A percentile compares a stretch with the other conserved stretches of the same genome.
These are phyloP conservation scores for Temnothorax nylanderi DNA, from an alignment of 1,140 invertebrate genomes.

Conservation along the genomic window DNA sequence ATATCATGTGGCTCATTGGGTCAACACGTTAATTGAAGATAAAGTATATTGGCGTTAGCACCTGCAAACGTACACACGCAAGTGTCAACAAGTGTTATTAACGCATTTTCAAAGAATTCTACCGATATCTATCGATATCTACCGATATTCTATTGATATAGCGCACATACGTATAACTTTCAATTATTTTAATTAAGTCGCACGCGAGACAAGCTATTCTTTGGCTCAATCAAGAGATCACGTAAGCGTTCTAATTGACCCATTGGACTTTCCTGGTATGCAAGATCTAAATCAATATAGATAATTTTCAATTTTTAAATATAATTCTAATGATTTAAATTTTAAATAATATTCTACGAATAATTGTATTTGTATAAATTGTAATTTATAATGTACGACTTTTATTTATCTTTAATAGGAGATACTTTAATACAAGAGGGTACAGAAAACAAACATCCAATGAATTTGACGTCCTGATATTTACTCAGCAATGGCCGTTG, in stretches of 20 bases:
- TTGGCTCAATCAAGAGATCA: background rate
- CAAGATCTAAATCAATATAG: background rate
- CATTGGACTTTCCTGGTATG: background rate
- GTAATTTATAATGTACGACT: background rate
- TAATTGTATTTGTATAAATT: background rate
- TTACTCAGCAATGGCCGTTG: slow-evolving; percentile 93
- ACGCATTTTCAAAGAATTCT: background rate
- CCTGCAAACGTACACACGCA: background rate
- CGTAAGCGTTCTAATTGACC: no score
- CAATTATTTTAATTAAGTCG: background rate
- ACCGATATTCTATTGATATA: background rate
- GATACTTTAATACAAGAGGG: no score
- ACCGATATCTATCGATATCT: background rate
- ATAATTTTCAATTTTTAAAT: background rate
- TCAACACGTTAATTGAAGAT: slow-evolving; percentile 1
- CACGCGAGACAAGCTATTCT: background rate
- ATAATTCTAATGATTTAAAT: slow-evolving; percentile 9
- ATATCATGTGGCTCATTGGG: background rate
- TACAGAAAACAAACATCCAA: background rate
- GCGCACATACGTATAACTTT: background rate
- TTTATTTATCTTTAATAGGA: background rate
- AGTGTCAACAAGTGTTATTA: background rate
- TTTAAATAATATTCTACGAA: background rate
- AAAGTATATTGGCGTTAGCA: background rate
- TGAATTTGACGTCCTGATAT: slow-evolving; percentile 91